Evolutionary conservation across 2,113 vertebrate species (phyloP).

Genomic region (Dendropsophus ebraccatus): DNA sequence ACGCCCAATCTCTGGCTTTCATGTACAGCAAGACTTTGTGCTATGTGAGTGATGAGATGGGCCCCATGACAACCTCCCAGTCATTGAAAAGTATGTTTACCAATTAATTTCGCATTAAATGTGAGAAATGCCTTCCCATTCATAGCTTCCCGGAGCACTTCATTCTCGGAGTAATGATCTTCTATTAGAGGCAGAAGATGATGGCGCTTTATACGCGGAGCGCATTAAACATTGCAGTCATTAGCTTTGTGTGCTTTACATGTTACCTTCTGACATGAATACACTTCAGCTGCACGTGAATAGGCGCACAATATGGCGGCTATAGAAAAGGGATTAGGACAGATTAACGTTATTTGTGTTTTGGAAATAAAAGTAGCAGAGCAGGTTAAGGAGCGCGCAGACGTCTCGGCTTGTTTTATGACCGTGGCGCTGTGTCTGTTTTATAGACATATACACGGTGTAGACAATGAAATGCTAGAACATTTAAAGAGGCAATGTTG

Average conservation of each 20-base stretch:
- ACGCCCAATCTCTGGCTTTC: slow-evolving; percentile 5
- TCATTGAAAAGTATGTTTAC: slow-evolving; percentile 5
- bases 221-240: not conserved
- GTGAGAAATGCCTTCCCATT: not conserved
- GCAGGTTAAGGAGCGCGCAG: not conserved
- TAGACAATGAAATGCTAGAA: too few relatives aligned
- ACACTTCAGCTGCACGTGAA: not conserved
- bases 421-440: not conserved
- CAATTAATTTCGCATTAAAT: slow-evolving; percentile 17
- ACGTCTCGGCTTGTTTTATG: slow-evolving; percentile 5
- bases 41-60: not conserved
- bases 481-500: too few relatives aligned
- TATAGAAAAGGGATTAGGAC: not conserved
- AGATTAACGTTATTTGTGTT: slow-evolving; percentile 5
- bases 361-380: not conserved
- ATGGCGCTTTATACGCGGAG: not conserved
- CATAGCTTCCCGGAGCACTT: not conserved
- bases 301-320: not conserved
- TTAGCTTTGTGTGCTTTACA: not conserved
- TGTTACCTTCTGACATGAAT: not conserved
- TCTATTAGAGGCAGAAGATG: not conserved
- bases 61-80: slow-evolving; percentile 12
- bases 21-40: slow-evolving; percentile 31
- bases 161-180: not conserved
- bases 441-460: not conserved